Evolutionary conservation across 2,113 vertebrate species (phyloP).

Genomic region (Melanocharis versteri): DNA sequence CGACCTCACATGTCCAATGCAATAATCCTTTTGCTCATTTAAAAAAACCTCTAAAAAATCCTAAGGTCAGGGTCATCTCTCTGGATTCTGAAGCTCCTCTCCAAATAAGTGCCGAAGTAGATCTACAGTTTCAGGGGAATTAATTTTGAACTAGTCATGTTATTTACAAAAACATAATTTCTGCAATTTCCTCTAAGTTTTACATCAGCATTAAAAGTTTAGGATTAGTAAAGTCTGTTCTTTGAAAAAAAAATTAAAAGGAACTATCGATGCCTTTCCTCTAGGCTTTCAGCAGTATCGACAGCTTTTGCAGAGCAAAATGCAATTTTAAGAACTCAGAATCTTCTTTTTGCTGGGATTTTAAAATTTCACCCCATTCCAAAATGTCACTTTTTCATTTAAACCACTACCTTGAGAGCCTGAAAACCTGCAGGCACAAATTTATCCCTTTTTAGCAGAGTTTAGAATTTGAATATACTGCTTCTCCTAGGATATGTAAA

Average conservation of each 20-base stretch:
- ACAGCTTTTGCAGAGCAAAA: background rate
- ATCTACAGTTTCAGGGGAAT: background rate
- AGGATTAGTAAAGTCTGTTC: background rate
- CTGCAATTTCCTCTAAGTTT: background rate
- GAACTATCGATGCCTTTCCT: background rate
- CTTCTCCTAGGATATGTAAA: constrained; percentile 19
- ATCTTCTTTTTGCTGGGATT: background rate
- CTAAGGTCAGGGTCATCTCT: background rate
- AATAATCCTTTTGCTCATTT: background rate
- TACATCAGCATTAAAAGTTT: background rate
- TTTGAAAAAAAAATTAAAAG: background rate
- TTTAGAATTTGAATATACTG: constrained; percentile 30
- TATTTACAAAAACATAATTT: background rate
- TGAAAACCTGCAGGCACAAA: background rate
- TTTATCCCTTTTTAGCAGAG: background rate
- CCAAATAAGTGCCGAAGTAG: background rate
- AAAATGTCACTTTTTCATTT: constrained; percentile 1
- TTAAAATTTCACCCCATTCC: background rate
- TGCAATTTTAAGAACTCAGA: background rate
- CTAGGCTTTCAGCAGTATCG: rapidly evolving
- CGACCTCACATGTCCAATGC: background rate
- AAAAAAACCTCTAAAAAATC: background rate
- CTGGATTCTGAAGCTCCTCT: background rate
- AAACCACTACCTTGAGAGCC: background rate
- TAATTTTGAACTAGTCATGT: background rate